phyloP scores from a whole-genome alignment of 1,140 invertebrate species.

The Lucilia cuprina region DNA sequence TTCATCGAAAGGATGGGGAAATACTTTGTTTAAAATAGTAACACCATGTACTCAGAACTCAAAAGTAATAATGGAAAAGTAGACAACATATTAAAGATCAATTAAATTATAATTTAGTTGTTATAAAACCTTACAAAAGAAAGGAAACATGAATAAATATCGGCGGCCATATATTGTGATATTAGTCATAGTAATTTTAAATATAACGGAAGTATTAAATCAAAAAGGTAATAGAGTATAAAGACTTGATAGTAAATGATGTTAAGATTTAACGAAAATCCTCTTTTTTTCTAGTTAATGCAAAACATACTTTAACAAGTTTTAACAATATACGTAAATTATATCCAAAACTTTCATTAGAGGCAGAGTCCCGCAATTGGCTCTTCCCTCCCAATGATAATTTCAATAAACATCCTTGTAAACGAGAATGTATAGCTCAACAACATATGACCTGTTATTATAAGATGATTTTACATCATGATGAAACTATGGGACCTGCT shows the following conservation, averaged over 20 bases:
- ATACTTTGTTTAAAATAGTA: too few species aligned
- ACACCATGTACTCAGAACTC: background rate
- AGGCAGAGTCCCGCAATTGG: conserved; percentile 48
- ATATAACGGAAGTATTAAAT: background rate
- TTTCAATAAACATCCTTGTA: conserved; percentile 50
- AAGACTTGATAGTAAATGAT: too few species aligned
- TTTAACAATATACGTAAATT: conserved; percentile 51
- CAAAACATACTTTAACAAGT: conserved; percentile 42
- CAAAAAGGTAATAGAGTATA: background rate
- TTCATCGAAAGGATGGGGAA: background rate
- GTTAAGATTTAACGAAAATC: background rate
- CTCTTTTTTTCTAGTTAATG: background rate
- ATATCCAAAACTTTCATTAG: conserved; percentile 47
- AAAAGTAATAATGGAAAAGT: background rate
- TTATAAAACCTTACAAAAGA: background rate
- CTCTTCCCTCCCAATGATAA: conserved; percentile 36
- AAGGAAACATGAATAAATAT: background rate
- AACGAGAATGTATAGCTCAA: conserved; percentile 48
- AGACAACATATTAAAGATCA: background rate
- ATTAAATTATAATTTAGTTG: background rate
- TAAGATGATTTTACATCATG: conserved; percentile 58
- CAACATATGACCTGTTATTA: conserved; percentile 59
- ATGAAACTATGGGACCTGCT: conserved; percentile 53
- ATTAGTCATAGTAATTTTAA: background rate
- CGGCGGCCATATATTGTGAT: background rate